Base-by-base conservation (phyloP, 2,888 invertebrate species). In the Erebia palarica region DNA sequence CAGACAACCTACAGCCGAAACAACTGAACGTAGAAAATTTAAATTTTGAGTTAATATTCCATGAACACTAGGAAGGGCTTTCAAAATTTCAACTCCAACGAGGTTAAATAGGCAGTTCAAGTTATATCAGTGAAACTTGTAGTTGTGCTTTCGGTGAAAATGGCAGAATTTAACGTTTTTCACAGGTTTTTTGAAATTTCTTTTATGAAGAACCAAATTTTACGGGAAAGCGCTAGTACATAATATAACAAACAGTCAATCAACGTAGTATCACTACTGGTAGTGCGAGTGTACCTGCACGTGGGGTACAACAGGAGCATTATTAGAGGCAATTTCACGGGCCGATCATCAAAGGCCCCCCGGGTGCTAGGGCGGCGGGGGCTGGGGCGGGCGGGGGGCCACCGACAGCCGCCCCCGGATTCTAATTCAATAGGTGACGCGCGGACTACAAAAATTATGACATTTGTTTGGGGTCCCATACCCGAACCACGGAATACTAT, bases 251-350 rank as follows among this genome's bases (percentile, higher is more conserved):
- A 16, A 16, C 13, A 57, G 57, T 57, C 18, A 57, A 57, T 57
- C 21, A 27, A 13, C 21, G 57, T 27, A 57, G 18, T 68, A 18
- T 53, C 64, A 16, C 10, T 11, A 3, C 10, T 8, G 13, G 13
- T 7, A 58, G 57, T 58, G 14, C 58, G 27, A 21, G 55, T 21
- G n/a, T 1, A n/a, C 51, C 51, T 7, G 2, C 8, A 8, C 16
- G 53, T 53, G 53, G 16, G 11, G 53, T 8, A 18, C 10, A 55
- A 27, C 58, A 8, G 42, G 60, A 16, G 44, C 60, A 60, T 60
- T 60, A 60, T 42, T 60, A 44, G 60, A 4, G 42, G 60, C 42
- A 42, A 60, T 60, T 60, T 42, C 60, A 60, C 60, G 60, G 42
- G 42, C 14, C 60, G 60, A 3, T 16, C 16, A 16, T 60, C 60